Evolutionary conservation across 2,113 vertebrate species (phyloP), one percentile per base, ranked within the genome.

Genomic region (Vulpes vulpes): DNA sequence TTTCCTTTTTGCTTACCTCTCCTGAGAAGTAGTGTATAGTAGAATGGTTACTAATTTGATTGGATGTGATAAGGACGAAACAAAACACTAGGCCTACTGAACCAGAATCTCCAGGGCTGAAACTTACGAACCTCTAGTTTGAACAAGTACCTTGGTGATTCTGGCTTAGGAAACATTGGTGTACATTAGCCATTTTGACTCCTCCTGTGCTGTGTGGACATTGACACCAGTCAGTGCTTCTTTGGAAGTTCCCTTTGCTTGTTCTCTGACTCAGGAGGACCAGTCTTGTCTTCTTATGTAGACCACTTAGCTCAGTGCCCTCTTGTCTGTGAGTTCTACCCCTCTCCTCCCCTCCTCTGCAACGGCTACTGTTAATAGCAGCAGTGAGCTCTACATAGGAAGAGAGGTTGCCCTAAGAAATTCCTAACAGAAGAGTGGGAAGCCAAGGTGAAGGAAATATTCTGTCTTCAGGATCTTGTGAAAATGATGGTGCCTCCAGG

Each of bases 1-100:
- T 92, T 88, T 87, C n/a, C 38, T 57, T 60, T 90, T 83, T 90
- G 14, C 71, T 96, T 53, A 65, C 85, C 65, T 96, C 55, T 84
- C 25, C 78, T 86, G 67, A 82, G 53, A 69, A 78, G 88, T 60
- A 43, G 20, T 87, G 25, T 76, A 78, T 14, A 81, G 10, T 49
- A 95, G 78, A 91, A 22, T 60, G 35, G 60, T 81, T 93, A 88
- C 17, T 91, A 80, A 96, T 80, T 96, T 94, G 60, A 86, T 91
- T 79, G 71, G 71, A 35, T n/a, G 43, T 73, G 25, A 81, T 65
- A 49, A 17, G 49, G 88, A n/a, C 12, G 57, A 92, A 95, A 91
- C 12, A 9, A 91, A 85, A 94, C 38, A 5, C 20, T 86, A 9
- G 60, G 60, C 49, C 64, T 92, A 57, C 25, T 88, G 49, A 67